Percentiles rank a stretch among this genome's conserved stretches.
These are phyloP conservation scores for Calycopis cecrops DNA, from an alignment of 1,140 invertebrate species.

Conservation along the genomic window DNA sequence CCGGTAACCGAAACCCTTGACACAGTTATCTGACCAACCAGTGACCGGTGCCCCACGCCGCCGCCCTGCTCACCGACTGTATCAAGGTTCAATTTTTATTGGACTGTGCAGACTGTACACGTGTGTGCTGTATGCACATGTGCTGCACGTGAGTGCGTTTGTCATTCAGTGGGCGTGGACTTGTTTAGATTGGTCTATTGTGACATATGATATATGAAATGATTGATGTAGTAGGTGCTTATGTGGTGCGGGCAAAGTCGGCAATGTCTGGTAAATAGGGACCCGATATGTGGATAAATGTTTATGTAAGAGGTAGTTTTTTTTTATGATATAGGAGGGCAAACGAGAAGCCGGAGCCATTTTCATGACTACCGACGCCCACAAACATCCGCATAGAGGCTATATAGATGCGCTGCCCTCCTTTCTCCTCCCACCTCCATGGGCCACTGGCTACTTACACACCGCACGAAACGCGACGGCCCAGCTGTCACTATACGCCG, in stretches of 20 bases:
- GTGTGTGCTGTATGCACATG: constrained; percentile 24
- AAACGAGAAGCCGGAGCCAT: no score
- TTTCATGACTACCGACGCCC: no score
- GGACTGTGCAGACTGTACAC: constrained; percentile 15
- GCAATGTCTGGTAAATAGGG: constrained; percentile 2
- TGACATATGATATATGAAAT: constrained; percentile 29
- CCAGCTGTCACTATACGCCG: no score
- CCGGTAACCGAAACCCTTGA: constrained; percentile 1
- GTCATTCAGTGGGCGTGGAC: constrained; percentile 54
- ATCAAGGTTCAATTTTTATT: constrained; percentile 15
- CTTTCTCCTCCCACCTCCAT: no score
- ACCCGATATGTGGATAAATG: no score
- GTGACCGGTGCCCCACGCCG: background rate
- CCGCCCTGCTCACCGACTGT: constrained; percentile 2
- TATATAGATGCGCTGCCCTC: no score
- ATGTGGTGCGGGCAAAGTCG: constrained; percentile 1
- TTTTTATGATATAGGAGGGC: no score
- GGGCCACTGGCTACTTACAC: no score
- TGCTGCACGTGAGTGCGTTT: constrained; percentile 36
- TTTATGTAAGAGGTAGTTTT: no score
- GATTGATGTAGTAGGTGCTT: constrained; percentile 30
- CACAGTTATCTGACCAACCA: constrained; percentile 9
- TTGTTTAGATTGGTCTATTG: constrained; percentile 32
- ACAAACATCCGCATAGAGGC: no score
- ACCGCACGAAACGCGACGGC: no score